Base-by-base conservation (phyloP, 2,797 vertebrate species). In the Hylomyscus alleni region DNA sequence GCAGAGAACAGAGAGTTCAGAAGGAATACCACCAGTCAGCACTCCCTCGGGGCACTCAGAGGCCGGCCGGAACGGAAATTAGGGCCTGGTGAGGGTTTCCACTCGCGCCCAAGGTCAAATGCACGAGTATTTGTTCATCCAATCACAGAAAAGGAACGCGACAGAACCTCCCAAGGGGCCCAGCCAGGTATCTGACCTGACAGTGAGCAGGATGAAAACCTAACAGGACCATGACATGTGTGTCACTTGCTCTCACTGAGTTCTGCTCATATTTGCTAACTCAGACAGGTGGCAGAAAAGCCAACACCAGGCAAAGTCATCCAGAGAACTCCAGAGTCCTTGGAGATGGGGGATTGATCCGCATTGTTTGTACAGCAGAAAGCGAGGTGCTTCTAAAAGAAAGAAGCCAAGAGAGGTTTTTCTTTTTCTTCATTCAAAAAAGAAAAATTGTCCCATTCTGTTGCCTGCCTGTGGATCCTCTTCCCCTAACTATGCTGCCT, bases 31-130 rank as follows among this genome's bases (percentile, higher is more conserved):
- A 9, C n/a, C 22, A 26, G 0, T 88, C 90, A 69, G 54, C 81
- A 76, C 54, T 65, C 67, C 0, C 0, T 44, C 24, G 7, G 40
- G 17, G 34, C 6, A 40, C 92, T 69, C 73, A 54, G 81, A 56
- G 44, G 20, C 62, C 3, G 1, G 72, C 72, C 54, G 44, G 54
- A 65, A 62, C 24, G 65, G 37, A 76, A 92, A 89, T 62, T 14
- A 8, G 75, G 89, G 89, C 75, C 86, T 15, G 10, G 34, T 14
- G 50, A 83, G 85, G 78, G 40, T 80, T 94, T 87, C 89, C 91
- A 89, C 26, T 29, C n/a, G n/a, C 62, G 50, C n/a, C 31, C 40
- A 26, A 62, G 22, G 47, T 58, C 81, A 56, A 93, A 58, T 20
- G 12, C 60, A 40, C 1, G 26, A 19, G 85, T 24, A 34, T 89